Evolutionary conservation across 92 coral and sea anemone species (phyloP).

Genomic region (Blastomussa wellsi): DNA sequence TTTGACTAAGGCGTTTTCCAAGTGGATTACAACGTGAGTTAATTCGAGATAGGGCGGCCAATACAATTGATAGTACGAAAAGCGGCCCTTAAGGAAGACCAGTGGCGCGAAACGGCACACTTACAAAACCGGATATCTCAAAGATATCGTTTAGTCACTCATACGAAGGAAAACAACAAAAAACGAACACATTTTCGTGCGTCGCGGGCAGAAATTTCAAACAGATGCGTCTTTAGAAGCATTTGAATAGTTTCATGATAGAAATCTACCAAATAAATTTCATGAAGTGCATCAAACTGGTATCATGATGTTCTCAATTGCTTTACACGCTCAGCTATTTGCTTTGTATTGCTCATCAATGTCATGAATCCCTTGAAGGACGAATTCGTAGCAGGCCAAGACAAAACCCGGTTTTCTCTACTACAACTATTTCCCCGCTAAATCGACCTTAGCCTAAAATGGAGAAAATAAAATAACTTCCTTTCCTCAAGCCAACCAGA

Average conservation of each 20-base stretch:
- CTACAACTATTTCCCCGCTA: not conserved
- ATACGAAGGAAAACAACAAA: not conserved
- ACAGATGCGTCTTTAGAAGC: not conserved
- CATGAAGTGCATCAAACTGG: not conserved
- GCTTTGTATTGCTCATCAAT: not conserved
- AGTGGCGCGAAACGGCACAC: not conserved
- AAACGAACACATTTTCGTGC: not conserved
- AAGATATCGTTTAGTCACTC: not conserved
- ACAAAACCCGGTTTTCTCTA: not conserved
- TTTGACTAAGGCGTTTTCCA: conserved; percentile 11
- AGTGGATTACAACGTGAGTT: conserved; percentile 28
- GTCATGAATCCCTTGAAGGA: not conserved
- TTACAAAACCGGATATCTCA: conserved; percentile 25
- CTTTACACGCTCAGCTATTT: not conserved
- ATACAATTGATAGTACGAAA: conserved; percentile 21
- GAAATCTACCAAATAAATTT: not conserved
- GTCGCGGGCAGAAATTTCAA: not conserved
- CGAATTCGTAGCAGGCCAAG: not conserved
- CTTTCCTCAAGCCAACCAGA: not conserved
- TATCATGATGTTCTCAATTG: not conserved
- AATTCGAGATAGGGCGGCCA: conserved; percentile 18
- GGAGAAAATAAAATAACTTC: not conserved
- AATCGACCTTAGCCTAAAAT: not conserved
- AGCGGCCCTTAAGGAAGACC: not conserved
- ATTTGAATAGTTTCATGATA: not conserved